Evolutionary conservation across 2,888 invertebrate genomes (phyloP), one percentile per base, ranked within the genome.

Genomic region (Mythimna impura): DNA sequence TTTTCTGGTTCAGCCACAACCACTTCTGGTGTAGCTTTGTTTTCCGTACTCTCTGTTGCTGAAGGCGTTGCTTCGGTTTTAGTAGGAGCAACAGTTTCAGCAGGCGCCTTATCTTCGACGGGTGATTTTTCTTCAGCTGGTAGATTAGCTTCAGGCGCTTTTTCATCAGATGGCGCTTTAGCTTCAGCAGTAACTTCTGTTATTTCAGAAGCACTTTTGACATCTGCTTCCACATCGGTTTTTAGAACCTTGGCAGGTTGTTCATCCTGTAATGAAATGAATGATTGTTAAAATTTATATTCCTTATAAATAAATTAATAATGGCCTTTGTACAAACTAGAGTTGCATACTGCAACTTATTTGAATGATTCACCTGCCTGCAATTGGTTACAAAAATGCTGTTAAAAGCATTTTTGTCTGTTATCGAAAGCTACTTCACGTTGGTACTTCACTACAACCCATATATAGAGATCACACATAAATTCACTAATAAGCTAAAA

Each of bases 221-320:
- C 91, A 80, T 93, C 92, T 57, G 86, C 87, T 84, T 91, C 93
- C 17, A 87, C 81, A 80, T 95, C 95, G 80, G 96, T 97, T 91
- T 97, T 97, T 34, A 96, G 92, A 62, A 97, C 90, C 92, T 97
- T 97, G 40, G 96, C 91, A 36, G 97, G 97, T 81, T 95, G 91
- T 71, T 94, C 94, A 58, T 94, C 91, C 93, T 93, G 82, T 50
- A 82, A 78, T 57, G 10, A 66, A 22, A 80, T 30, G 47, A 64
- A 55, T 6, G 25, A 0, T 50, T 7, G 12, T 50, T 20, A 25
- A 36, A 50, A 20, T 34, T 12, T 47, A 22, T 8, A 62, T 22
- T 47, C 8, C 0, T 22, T 14, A 2, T 8, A 40, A 17, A 34
- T 22, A 0, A 36, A 63, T 22, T 1, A 2, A n/a, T 62, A 30